Evolutionary conservation across 64 coral and sea anemone species (phyloP), one percentile per base, ranked within the genome.

Genomic region (Dendronephthya gigantea): DNA sequence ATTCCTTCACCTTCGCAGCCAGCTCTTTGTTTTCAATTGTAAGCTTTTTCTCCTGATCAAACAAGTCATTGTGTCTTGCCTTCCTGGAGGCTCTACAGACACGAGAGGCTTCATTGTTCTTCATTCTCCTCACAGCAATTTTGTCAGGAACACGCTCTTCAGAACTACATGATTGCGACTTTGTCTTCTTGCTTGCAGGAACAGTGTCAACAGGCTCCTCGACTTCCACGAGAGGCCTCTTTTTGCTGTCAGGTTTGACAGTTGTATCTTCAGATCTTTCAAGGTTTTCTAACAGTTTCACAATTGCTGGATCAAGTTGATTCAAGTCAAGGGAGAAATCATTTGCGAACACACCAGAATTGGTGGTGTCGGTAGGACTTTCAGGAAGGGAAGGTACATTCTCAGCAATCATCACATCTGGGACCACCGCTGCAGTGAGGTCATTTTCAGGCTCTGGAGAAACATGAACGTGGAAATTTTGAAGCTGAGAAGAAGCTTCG

Each of bases 81-180:
- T 90, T 96, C 35, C 94, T 87, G 27, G 79, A 72, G 68, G 94
- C 94, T 82, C 94, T 82, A 19, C 88, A 88, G 84, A 87, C 82
- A 29, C 85, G 90, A 0, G 94, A 97, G 7, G 94, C 94, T 87
- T 85, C 86, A 84, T 97, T 97, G 86, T 97, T 97, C 51, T 97
- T 97, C 58, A 97, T 75, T 70, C 95, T 72, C 43, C 95, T 86
- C 52, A 87, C 65, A 37, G 69, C 86, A 81, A 81, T 51, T 70
- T 88, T 98, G 76, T 91, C 94, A 89, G 28, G 35, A 16, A 65
- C 47, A 39, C 6, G 5, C 15, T 32, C 16, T 13, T 10, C 29
- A 22, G 7, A 3, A 40, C 86, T 55, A 40, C 68, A 30, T 45
- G 17, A 27, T n/a, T 7, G 7, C 27, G 27, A 66, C 62, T 90